Percentiles rank a stretch among this genome's conserved stretches.
Conservation (phyloP, 1,140 invertebrate genomes). For the Cydia splendana region DNA sequence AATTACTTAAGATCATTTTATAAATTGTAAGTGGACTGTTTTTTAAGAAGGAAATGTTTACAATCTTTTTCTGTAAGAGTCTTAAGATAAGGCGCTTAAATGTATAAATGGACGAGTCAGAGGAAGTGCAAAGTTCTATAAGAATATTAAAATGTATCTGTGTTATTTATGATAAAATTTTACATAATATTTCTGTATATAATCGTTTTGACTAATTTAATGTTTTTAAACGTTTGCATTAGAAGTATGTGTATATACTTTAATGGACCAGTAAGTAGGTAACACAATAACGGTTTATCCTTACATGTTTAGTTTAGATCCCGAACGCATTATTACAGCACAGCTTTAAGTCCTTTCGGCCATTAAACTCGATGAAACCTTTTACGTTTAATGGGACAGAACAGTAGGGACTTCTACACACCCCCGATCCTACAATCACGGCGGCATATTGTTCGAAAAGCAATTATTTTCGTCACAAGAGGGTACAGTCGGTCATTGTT, state of each 20-base stretch:
- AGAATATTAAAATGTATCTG: no score
- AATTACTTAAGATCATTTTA: not conserved
- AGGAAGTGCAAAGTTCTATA: no score
- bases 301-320: not conserved
- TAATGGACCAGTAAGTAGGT: no score
- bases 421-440: conserved; percentile 3
- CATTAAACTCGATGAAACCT: conserved; percentile 10
- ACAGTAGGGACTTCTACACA: conserved; percentile 1
- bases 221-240: no score
- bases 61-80: no score
- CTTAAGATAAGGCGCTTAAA: no score
- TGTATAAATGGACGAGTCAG: no score
- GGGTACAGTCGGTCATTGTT: not conserved
- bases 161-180: no score
- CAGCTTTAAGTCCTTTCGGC: not conserved
- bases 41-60: not conserved
- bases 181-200: no score
- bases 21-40: not conserved
- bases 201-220: no score
- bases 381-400: conserved; percentile 12
- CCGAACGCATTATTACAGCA: not conserved
- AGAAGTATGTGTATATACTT: no score
- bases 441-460: conserved; percentile 16
- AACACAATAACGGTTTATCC: no score
- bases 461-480: conserved; percentile 17